Percentiles rank a stretch among this genome's conserved stretches.
phyloP scores from a whole-genome alignment of 1,140 invertebrate species.

The Bilobella aurantiaca region DNA sequence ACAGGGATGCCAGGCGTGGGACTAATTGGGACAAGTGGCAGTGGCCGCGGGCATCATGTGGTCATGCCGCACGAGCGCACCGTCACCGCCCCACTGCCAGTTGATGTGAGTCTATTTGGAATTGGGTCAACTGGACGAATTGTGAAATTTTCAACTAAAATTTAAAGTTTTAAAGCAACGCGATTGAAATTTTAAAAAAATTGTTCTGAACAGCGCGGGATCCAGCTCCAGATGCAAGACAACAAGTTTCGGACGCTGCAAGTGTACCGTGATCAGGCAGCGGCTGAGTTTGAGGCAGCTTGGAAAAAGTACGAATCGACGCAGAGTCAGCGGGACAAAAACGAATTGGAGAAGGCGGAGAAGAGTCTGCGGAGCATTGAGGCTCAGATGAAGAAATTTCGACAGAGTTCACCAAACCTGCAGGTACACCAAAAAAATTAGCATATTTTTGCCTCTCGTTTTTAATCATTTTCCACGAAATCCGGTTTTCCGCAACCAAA shows the following conservation, averaged over 20 bases:
- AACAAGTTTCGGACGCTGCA: slow-evolving; percentile 4
- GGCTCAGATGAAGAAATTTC: slow-evolving; percentile 21
- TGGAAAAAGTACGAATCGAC: slow-evolving; percentile 19
- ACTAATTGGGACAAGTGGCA: slow-evolving; percentile 11
- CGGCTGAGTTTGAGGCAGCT: slow-evolving; percentile 10
- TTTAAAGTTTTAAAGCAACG: too few species aligned
- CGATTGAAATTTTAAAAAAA: too few species aligned
- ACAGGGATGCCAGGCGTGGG: slow-evolving; percentile 15
- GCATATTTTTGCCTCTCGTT: too few species aligned
- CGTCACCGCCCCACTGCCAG: slow-evolving; percentile 19
- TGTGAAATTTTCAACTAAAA: too few species aligned
- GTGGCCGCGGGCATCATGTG: slow-evolving; percentile 9
- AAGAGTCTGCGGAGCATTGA: slow-evolving; percentile 17
- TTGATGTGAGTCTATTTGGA: slow-evolving; percentile 22
- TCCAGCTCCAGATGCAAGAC: slow-evolving; percentile 8
- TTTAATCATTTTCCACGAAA: too few species aligned
- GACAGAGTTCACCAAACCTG: slow-evolving; percentile 18
- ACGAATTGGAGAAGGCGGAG: slow-evolving; percentile 21
- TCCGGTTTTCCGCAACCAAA: too few species aligned
- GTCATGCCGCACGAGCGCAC: background rate
- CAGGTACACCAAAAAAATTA: slow-evolving; percentile 21
- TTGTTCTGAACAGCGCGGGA: background rate
- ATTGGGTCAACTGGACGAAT: too few species aligned
- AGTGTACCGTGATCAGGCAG: slow-evolving; percentile 11
- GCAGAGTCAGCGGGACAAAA: slow-evolving; percentile 14